Base-by-base conservation (phyloP, 2,888 invertebrate species). In the Nomada hirtipes region DNA sequence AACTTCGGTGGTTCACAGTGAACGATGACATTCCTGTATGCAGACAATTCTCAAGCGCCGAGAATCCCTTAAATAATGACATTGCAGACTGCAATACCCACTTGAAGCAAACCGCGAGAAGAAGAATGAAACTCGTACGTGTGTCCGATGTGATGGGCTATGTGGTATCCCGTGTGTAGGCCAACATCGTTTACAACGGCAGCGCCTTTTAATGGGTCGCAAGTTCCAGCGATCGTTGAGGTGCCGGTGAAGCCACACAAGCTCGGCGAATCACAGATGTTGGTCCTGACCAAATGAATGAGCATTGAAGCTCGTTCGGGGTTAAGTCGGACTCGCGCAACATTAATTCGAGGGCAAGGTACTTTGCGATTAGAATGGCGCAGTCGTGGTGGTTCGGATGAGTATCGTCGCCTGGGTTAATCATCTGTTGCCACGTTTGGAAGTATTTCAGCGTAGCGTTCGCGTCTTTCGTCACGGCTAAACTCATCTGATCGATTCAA, bases 361-460 rank as follows among this genome's bases (percentile, higher is more conserved):
- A 95, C 95, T 94, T 95, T 26, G 95, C 95, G 29, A 95, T 90
- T 36, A 95, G 93, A 77, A 96, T 90, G 23, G 95, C 95, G 10
- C 95, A 94, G 89, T 96, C 95, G 90, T 95, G 95, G 88, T 95
- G 95, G 89, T 95, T 95, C 10, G 95, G 95, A 87, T 95, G 95
- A 20, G 92, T 90, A 84, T 95, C 95, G 79, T 94, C 94, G 55
- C 93, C 93, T 2, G 95, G 95, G 89, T 95, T 95, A 70, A 95
- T 93, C 75, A 89, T 91, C 71, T 94, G 91, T 88, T 95, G 95
- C 95, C 95, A 96, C 74, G 94, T 92, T 89, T 95, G 95, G 91
- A 96, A 96, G 89, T 94, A 94, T 76, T 93, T 92, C 79, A 96
- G 91, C 7, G 95, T 94, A 83, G 93, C 93, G 78, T 94, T 94